Conservation (phyloP, 2,797 vertebrate genomes). For the Sphaeramia orbicularis region DNA sequence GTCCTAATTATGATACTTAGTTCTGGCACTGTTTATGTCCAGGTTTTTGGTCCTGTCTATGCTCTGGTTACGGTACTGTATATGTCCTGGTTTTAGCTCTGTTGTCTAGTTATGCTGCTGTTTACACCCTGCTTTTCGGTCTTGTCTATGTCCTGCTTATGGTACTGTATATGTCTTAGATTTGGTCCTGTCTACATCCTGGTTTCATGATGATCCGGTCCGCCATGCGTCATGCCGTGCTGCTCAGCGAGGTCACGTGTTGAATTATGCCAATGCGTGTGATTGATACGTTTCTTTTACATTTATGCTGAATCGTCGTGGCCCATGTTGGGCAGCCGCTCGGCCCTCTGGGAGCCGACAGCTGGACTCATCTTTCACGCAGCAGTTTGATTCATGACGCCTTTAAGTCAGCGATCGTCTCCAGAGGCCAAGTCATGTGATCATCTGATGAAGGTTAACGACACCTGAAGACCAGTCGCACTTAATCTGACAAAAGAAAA, state of each 20-base stretch:
- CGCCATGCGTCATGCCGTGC: not conserved
- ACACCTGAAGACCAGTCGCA: not conserved
- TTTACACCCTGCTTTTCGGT: not conserved
- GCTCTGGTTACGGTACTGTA: not conserved
- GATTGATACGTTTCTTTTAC: constrained; percentile 45
- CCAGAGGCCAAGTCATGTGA: not conserved
- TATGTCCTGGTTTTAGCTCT: not conserved
- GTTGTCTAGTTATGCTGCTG: too few relatives aligned
- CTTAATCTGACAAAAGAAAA: too few relatives aligned
- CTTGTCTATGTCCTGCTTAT: too few relatives aligned
- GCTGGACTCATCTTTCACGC: constrained; percentile 43
- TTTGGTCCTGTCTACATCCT: not conserved
- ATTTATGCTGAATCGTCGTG: constrained; percentile 47
- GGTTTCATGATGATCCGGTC: not conserved
- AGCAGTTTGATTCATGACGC: constrained; percentile 47
- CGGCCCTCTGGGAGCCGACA: constrained; percentile 8
- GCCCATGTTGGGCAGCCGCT: too few relatives aligned
- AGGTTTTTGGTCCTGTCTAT: too few relatives aligned
- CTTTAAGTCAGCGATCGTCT: too few relatives aligned
- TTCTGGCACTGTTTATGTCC: too few relatives aligned
- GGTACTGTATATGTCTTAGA: not conserved
- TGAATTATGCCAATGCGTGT: constrained; percentile 11
- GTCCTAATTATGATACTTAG: too few relatives aligned
- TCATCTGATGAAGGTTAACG: constrained; percentile 23
- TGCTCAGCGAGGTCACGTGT: not conserved